These are phyloP conservation scores for Alligator sinensis DNA, from an alignment of 2,113 vertebrate species.

Conservation along the genomic window DNA sequence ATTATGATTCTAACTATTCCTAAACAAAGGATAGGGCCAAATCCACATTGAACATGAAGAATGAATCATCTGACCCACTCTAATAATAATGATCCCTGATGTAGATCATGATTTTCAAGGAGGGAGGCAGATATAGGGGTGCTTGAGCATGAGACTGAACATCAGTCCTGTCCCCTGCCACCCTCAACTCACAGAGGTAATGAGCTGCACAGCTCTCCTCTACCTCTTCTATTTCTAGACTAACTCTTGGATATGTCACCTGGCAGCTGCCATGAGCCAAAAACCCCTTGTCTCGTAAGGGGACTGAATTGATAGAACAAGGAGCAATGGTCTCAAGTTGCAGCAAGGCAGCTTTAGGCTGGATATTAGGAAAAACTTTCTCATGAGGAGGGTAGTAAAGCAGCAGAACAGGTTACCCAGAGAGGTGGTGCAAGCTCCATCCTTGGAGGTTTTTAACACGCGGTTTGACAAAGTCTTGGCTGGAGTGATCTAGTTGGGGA, in stretches of 20 bases:
- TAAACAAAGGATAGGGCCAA: background rate
- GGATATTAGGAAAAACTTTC: too few species aligned
- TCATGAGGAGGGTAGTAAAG: too few species aligned
- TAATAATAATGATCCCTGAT: background rate
- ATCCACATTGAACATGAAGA: background rate
- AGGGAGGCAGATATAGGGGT: slow-evolving; percentile 27
- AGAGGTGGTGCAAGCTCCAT: too few species aligned
- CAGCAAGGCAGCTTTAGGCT: too few species aligned
- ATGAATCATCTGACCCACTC: background rate
- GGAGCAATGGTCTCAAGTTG: too few species aligned
- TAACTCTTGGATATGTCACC: slow-evolving; percentile 25
- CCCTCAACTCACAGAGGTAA: slow-evolving; percentile 11
- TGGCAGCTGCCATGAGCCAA: slow-evolving; percentile 43
- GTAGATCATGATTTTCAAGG: background rate
- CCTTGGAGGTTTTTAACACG: too few species aligned
- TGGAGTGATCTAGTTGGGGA: too few species aligned
- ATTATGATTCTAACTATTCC: background rate
- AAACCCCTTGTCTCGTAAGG: slow-evolving; percentile 40
- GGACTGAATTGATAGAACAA: background rate
- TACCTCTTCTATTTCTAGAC: slow-evolving; percentile 51
- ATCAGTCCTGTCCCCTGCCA: background rate
- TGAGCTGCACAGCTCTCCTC: slow-evolving; percentile 55
- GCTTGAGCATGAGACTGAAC: slow-evolving; percentile 6
- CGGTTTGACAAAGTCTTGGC: too few species aligned
- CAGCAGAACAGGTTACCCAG: too few species aligned